Conservation (phyloP, 2,797 vertebrate species). For the Orestias chungarensis region DNA sequence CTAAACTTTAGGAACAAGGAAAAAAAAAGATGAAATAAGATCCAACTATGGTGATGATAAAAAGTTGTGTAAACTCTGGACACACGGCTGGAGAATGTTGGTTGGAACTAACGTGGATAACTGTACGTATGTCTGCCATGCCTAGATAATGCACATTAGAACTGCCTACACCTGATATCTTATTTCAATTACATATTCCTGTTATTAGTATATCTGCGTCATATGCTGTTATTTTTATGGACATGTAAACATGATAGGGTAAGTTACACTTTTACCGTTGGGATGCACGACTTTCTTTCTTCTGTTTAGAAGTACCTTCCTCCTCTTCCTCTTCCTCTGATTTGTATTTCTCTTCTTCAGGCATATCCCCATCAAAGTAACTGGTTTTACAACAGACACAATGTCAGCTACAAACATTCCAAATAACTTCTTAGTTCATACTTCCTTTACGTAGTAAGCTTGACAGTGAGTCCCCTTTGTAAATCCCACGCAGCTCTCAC, state of each 20-base stretch:
- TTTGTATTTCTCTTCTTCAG: constrained; percentile 63
- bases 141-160: not conserved
- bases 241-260: no score
- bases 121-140: no score
- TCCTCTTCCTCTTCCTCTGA: constrained; percentile 64
- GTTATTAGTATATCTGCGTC: not conserved
- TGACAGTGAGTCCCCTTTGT: not conserved
- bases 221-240: not conserved
- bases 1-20: not conserved
- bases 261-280: constrained; percentile 50
- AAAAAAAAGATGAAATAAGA: not conserved
- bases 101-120: no score
- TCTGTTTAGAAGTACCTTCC: constrained; percentile 37
- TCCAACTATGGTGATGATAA: not conserved
- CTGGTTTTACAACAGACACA: constrained; percentile 49
- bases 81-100: not conserved
- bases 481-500: constrained; percentile 52
- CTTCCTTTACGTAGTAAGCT: not conserved
- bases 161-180: not conserved
- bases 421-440: not conserved
- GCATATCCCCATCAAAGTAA: constrained; percentile 81
- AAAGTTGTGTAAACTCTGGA: not conserved
- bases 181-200: not conserved
- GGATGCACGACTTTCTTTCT: constrained; percentile 33
- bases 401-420: not conserved